Conservation (phyloP, 30 jellyfish, hydroid and myxozoan species). For the Chrysaora quinquecirrha region DNA sequence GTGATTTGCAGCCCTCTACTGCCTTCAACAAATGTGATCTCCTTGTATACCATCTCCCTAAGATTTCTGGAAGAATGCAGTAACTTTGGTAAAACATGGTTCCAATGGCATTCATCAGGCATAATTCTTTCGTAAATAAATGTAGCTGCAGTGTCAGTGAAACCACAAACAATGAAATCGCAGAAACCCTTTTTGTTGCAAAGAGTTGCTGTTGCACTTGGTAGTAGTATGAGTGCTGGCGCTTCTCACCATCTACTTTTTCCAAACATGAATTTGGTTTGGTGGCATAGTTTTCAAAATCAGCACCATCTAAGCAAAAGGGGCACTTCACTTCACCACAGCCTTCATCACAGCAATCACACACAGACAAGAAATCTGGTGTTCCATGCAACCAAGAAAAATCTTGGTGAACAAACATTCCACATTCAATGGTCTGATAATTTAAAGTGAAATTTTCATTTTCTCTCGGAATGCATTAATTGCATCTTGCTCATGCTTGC, state of each 20-base stretch:
- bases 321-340: constrained; percentile 31
- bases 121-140: constrained; percentile 37
- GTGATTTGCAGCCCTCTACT: constrained; percentile 20
- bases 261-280: constrained; percentile 30
- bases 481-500: constrained; percentile 62
- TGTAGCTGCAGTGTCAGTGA: constrained; percentile 29
- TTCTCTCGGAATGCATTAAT: constrained; percentile 30
- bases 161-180: constrained; percentile 60
- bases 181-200: constrained; percentile 41
- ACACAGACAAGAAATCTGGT: constrained; percentile 34
- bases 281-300: constrained; percentile 39
- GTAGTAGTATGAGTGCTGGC: constrained; percentile 25
- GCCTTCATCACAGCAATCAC: constrained; percentile 41
- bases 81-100: constrained; percentile 38
- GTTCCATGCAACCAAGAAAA: constrained; percentile 15
- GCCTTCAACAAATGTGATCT: constrained; percentile 40
- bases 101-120: constrained; percentile 54
- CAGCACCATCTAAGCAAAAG: constrained; percentile 19
- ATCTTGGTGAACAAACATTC: not conserved
- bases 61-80: constrained; percentile 48
- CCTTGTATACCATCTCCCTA: constrained; percentile 61
- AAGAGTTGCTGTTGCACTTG: constrained; percentile 59
- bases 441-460: constrained; percentile 19
- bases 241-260: constrained; percentile 34
- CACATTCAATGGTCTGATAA: constrained; percentile 2